Evolutionary conservation across 2,797 vertebrate genomes (phyloP).

Genomic region (Austrolebias charrua): DNA sequence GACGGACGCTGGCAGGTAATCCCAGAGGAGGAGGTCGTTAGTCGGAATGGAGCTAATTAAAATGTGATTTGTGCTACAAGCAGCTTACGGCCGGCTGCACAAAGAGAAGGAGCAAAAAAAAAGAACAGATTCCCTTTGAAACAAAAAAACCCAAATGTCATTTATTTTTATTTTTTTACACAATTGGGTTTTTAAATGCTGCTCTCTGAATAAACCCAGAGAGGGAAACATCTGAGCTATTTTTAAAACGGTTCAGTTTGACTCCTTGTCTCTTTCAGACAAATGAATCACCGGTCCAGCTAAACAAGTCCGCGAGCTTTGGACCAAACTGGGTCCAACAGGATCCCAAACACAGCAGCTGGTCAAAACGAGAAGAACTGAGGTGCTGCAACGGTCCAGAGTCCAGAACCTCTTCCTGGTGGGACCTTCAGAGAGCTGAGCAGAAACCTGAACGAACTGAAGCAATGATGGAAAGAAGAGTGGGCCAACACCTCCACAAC

Average conservation of each 20-base stretch:
- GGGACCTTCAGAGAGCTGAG: background rate
- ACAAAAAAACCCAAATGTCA: conserved; percentile 13
- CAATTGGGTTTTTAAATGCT: background rate
- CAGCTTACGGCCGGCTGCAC: conserved; percentile 55
- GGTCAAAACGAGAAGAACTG: background rate
- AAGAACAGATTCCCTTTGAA: conserved; percentile 6
- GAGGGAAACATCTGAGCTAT: background rate
- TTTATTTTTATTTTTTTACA: conserved; percentile 7
- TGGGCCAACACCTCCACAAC: no score
- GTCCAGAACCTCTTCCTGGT: background rate
- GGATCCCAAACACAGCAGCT: background rate
- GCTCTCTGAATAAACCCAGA: background rate
- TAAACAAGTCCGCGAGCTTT: no score
- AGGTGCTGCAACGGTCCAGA: background rate
- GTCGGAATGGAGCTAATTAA: conserved; percentile 78
- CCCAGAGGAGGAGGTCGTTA: conserved; percentile 66
- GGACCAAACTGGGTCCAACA: background rate
- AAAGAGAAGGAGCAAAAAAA: conserved; percentile 18
- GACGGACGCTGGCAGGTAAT: conserved; percentile 59
- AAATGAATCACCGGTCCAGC: no score
- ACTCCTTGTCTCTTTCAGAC: no score
- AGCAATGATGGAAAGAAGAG: no score
- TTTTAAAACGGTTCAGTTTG: no score
- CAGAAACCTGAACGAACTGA: no score
- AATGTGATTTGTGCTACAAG: conserved; percentile 77